These are phyloP conservation scores for Ahaetulla prasina DNA, from an alignment of 2,113 vertebrate genomes.

Conservation along the genomic window DNA sequence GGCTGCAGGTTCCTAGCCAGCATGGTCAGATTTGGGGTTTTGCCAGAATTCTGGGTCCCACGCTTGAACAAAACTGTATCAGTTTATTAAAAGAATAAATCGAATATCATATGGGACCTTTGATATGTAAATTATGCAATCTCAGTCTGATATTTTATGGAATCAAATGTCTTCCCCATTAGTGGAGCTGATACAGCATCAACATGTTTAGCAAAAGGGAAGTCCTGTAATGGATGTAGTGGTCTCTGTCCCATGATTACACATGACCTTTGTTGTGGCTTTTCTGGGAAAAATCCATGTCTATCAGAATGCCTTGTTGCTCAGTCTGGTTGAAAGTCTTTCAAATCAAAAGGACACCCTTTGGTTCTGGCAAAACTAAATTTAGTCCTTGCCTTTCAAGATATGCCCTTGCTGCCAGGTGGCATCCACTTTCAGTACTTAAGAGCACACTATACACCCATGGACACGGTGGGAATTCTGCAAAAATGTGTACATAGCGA, in stretches of 20 bases:
- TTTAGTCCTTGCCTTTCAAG: slow-evolving; percentile 42
- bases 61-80: not conserved
- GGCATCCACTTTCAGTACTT: not conserved
- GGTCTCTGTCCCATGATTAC: not conserved
- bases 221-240: not conserved
- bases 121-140: not conserved
- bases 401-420: slow-evolving; percentile 17
- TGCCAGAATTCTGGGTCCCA: not conserved
- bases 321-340: not conserved
- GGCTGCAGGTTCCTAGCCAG: not conserved
- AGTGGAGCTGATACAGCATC: not conserved
- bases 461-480: not conserved
- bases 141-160: not conserved
- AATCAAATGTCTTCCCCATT: not conserved
- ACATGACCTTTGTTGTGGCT: not conserved
- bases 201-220: not conserved
- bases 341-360: not conserved
- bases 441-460: not conserved
- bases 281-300: not conserved
- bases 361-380: slow-evolving; percentile 18
- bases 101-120: not conserved
- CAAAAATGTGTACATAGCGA: not conserved
- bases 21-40: not conserved
- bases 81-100: not conserved
- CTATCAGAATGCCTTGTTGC: not conserved